These are phyloP conservation scores for Sylvia atricapilla DNA, from an alignment of 2,113 vertebrate species.

Conservation along the genomic window DNA sequence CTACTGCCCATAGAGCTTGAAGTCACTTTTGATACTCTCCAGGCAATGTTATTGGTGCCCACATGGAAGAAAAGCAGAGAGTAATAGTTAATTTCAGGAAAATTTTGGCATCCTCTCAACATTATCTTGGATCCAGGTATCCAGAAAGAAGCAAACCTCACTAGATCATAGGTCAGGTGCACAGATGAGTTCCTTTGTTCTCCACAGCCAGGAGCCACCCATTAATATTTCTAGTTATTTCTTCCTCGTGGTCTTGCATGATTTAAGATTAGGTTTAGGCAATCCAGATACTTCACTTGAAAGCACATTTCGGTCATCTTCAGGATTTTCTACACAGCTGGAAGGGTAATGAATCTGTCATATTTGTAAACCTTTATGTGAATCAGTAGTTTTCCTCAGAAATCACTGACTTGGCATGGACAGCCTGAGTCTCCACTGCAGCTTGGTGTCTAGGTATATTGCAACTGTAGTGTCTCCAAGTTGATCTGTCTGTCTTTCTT, in stretches of 20 bases:
- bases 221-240: not conserved
- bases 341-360: not conserved
- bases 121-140: not conserved
- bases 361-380: not conserved
- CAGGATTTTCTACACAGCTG: accelerated
- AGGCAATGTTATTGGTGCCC: not conserved
- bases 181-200: not conserved
- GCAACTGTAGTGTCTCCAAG: not conserved
- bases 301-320: not conserved
- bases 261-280: not conserved
- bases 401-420: not conserved
- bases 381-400: not conserved
- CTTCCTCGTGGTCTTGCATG: not conserved
- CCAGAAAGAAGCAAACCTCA: not conserved
- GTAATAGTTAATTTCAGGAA: not conserved
- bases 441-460: not conserved
- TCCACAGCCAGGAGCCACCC: not conserved
- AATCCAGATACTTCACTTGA: not conserved
- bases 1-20: not conserved
- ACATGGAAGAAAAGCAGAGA: not conserved
- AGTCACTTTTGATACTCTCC: not conserved
- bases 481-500: not conserved
- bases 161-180: not conserved
- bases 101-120: not conserved
- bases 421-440: not conserved